These are phyloP conservation scores for Chionomys nivalis DNA, from an alignment of 2,113 vertebrate species.

Conservation along the genomic window DNA sequence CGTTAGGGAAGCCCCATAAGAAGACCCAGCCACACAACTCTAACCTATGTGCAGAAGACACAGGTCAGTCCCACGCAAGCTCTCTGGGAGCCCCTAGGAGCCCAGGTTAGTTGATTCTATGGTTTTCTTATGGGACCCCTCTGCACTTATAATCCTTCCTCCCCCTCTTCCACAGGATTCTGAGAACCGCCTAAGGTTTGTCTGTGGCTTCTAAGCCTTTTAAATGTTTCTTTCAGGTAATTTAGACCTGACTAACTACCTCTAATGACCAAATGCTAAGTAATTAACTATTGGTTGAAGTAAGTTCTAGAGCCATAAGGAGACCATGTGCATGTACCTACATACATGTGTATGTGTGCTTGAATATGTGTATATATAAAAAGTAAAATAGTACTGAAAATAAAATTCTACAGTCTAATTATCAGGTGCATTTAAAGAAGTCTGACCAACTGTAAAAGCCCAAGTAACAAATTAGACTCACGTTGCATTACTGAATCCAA, in stretches of 20 bases:
- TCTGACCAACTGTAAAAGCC: constrained; percentile 8
- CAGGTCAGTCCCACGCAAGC: background rate
- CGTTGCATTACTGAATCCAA: constrained; percentile 99
- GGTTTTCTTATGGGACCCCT: background rate
- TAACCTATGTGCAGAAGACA: background rate
- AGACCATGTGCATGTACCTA: background rate
- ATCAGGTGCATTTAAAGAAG: background rate
- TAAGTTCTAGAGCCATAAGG: background rate
- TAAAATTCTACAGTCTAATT: background rate
- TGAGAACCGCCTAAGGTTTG: background rate
- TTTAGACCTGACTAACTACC: constrained; percentile 37
- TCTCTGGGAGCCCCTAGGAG: background rate
- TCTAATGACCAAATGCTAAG: constrained; percentile 24
- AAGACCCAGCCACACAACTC: background rate
- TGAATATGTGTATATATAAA: background rate
- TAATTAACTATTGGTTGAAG: constrained; percentile 37
- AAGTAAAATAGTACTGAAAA: constrained; percentile 43
- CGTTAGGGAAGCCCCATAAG: background rate
- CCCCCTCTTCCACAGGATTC: background rate
- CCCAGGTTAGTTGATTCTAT: background rate
- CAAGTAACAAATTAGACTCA: constrained; percentile 87
- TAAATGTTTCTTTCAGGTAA: background rate
- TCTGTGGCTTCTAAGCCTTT: background rate
- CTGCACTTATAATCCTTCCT: background rate
- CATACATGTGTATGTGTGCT: background rate